Evolutionary conservation across 1,140 invertebrate genomes (phyloP).

Genomic region (Schlechtendalia chinensis): DNA sequence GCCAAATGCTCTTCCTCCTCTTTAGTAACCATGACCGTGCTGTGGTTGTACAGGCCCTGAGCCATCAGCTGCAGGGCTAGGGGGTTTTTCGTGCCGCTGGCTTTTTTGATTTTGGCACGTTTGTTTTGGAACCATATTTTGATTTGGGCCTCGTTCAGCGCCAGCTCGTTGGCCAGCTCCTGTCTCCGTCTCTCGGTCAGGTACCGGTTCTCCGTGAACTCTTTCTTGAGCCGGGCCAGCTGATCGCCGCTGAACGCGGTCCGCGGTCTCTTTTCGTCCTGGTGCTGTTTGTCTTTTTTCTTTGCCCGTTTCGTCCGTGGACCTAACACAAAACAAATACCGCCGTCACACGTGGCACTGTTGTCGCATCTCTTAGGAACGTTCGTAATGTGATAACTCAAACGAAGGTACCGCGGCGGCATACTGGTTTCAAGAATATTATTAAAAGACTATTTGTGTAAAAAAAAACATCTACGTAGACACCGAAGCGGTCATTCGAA

Average conservation of each 20-base stretch:
- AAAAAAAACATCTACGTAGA: too few species aligned
- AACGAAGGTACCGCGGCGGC: too few species aligned
- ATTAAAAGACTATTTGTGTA: too few species aligned
- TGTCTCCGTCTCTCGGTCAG: constrained; percentile 90
- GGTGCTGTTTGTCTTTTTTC: constrained; percentile 61
- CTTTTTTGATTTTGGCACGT: constrained; percentile 96
- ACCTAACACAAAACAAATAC: constrained; percentile 64
- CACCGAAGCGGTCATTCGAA: too few species aligned
- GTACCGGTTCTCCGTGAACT: constrained; percentile 94
- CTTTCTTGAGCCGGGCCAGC: constrained; percentile 84
- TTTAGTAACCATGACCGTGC: constrained; percentile 76
- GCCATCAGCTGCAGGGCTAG: constrained; percentile 92
- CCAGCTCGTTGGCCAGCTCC: constrained; percentile 85
- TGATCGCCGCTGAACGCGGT: constrained; percentile 97
- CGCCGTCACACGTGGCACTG: not conserved
- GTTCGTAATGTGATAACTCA: too few species aligned
- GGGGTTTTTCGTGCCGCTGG: constrained; percentile 82
- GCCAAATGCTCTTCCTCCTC: constrained; percentile 69
- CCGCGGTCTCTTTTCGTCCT: constrained; percentile 89
- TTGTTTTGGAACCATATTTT: constrained; percentile 99
- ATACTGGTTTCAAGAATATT: too few species aligned
- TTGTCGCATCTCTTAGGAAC: too few species aligned
- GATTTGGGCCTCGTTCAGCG: constrained; percentile 95
- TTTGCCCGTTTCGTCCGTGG: constrained; percentile 83
- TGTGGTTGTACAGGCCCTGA: constrained; percentile 91